These are phyloP conservation scores for Glaucomys volans DNA, from an alignment of 2,113 vertebrate species.

Conservation along the genomic window DNA sequence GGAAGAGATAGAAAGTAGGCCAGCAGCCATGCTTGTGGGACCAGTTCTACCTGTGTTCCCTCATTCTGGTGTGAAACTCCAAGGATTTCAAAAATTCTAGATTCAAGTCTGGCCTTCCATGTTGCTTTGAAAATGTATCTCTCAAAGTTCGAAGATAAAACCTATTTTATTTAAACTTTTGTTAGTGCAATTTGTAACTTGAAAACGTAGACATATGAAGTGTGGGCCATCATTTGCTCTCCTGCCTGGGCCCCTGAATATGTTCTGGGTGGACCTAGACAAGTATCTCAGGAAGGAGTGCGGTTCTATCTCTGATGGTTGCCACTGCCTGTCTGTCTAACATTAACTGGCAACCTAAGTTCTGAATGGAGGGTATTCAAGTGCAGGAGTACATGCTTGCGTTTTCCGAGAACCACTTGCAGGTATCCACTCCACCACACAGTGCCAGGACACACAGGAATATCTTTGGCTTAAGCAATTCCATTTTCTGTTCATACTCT, in stretches of 20 bases:
- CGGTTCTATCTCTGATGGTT: not conserved
- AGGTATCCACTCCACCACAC: not conserved
- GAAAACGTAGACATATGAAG: not conserved
- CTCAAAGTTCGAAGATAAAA: not conserved
- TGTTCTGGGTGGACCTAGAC: not conserved
- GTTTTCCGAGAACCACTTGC: not conserved
- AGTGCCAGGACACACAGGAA: not conserved
- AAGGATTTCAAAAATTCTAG: not conserved
- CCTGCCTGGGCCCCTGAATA: not conserved
- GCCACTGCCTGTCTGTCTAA: not conserved
- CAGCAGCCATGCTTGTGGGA: not conserved
- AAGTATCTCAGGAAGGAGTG: not conserved
- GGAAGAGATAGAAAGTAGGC: not conserved
- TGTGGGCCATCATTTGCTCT: not conserved
- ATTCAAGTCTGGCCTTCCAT: not conserved
- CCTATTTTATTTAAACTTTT: not conserved
- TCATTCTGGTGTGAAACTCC: not conserved
- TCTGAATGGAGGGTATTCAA: not conserved
- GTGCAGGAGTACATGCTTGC: not conserved
- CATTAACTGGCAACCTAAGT: not conserved
- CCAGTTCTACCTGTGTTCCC: not conserved
- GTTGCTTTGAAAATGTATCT: conserved; percentile 11
- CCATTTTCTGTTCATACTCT: not conserved
- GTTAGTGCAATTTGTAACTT: not conserved
- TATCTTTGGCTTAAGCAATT: not conserved